Evolutionary conservation across 1,140 invertebrate species (phyloP), one percentile per base, ranked within the genome.

Genomic region (Cepaea nemoralis): DNA sequence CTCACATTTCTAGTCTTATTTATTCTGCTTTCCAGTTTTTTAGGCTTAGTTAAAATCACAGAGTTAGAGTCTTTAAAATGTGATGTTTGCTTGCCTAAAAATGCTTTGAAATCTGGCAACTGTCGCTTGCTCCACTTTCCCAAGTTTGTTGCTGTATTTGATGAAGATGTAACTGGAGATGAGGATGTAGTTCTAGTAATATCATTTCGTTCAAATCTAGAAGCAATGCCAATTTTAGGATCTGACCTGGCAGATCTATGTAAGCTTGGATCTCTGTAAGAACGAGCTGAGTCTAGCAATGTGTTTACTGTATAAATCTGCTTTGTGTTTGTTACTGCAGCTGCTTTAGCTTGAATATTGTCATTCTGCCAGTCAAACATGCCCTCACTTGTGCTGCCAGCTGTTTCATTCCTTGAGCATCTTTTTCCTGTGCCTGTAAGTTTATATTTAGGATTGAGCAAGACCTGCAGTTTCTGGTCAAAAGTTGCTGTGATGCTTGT

Each of bases 401-500:
- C 2, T 94, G 94, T 70, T 79, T 82, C 63, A 85, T 83, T 50
- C 85, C 83, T 85, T 27, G 14, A 81, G 27, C 81, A 75, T 16
- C 27, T 63, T 31, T 27, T 63, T 31, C n/a, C 27, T 55, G 81
- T 81, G n/a, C 84, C 83, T 59, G 81, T 84, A 2, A 88, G 84
- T 59, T 85, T 86, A 81, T 86, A 88, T 84, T 87, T 88, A 27
- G 85, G 90, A 70, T 87, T 91, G 14, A 89, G 89, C 66, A 95
- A 86, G 27, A 93, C 94, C 69, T 93, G 93, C 88, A 95, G 92
- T 91, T 95, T 96, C 81, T 94, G 93, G 87, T 96, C 95, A 86
- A 95, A 94, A 5, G 95, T 94, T 73, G 94, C 94, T 19, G 95
- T 96, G 67, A 96, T 93, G 71, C 94, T 94, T 55, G 93, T 93